A percentile compares a stretch with the other conserved stretches of the same genome.
Evolutionary conservation across 2,113 vertebrate species (phyloP).

Genomic region (Carlito syrichta): DNA sequence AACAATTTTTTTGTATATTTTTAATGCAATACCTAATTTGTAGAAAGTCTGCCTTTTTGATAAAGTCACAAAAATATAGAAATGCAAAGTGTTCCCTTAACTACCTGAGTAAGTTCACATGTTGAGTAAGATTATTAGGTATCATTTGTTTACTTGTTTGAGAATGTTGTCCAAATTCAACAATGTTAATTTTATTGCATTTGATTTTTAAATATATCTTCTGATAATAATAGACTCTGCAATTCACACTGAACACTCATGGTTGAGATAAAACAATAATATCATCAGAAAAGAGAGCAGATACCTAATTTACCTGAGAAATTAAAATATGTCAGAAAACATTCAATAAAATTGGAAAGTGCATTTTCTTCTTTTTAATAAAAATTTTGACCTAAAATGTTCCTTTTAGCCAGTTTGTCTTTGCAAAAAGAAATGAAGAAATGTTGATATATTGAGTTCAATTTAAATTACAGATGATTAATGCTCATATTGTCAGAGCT

Average conservation of each 20-base stretch:
- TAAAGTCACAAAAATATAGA: not conserved
- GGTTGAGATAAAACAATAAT: not conserved
- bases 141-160: not conserved
- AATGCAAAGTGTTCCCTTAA: not conserved
- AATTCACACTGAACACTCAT: not conserved
- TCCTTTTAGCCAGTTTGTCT: not conserved
- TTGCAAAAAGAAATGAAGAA: not conserved
- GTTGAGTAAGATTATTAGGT: not conserved
- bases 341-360: not conserved
- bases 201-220: not conserved
- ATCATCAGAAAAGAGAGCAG: not conserved
- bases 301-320: not conserved
- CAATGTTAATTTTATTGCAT: not conserved
- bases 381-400: not conserved
- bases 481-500: not conserved
- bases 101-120: not conserved
- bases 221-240: not conserved
- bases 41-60: not conserved
- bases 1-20: not conserved
- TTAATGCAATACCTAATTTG: not conserved
- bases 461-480: slow-evolving; percentile 14
- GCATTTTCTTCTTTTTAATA: not conserved
- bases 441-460: not conserved
- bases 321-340: not conserved
- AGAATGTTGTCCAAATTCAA: not conserved